Evolutionary conservation across 2,888 invertebrate genomes (phyloP).

Genomic region (Lampropteryx suffumata): DNA sequence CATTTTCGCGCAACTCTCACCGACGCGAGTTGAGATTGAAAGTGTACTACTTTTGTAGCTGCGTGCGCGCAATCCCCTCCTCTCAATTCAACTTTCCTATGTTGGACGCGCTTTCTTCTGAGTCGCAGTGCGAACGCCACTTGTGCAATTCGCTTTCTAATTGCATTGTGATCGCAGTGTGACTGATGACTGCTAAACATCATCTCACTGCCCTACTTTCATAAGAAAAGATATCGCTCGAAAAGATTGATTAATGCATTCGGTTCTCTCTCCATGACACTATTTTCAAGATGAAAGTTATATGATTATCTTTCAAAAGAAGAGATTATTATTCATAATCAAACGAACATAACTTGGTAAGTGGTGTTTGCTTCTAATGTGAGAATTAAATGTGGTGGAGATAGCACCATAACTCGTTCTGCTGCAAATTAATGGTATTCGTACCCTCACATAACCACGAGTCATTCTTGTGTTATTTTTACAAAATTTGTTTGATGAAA

Average conservation of each 20-base stretch:
- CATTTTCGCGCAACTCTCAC: constrained; percentile 85
- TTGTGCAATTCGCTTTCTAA: constrained; percentile 81
- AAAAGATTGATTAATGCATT: constrained; percentile 42
- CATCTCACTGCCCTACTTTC: constrained; percentile 69
- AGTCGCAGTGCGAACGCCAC: constrained; percentile 51
- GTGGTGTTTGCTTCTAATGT: too few relatives aligned
- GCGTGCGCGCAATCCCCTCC: constrained; percentile 71
- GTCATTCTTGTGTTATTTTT: too few relatives aligned
- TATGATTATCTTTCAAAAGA: background rate
- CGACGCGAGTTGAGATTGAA: constrained; percentile 76
- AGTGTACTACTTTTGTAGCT: constrained; percentile 78
- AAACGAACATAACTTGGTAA: too few relatives aligned
- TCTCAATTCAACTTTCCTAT: constrained; percentile 70
- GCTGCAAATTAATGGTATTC: too few relatives aligned
- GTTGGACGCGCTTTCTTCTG: constrained; percentile 77
- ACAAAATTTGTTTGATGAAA: too few relatives aligned
- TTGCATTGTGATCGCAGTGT: constrained; percentile 77
- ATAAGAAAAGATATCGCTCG: constrained; percentile 40
- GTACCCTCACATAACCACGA: too few relatives aligned
- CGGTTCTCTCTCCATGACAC: constrained; percentile 32
- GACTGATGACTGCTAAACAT: constrained; percentile 63
- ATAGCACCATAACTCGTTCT: too few relatives aligned
- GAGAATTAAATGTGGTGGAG: too few relatives aligned
- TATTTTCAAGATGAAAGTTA: constrained; percentile 28
- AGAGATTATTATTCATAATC: too few relatives aligned